Conservation (phyloP, 2,113 vertebrate genomes). For the Cepphus grylle region DNA sequence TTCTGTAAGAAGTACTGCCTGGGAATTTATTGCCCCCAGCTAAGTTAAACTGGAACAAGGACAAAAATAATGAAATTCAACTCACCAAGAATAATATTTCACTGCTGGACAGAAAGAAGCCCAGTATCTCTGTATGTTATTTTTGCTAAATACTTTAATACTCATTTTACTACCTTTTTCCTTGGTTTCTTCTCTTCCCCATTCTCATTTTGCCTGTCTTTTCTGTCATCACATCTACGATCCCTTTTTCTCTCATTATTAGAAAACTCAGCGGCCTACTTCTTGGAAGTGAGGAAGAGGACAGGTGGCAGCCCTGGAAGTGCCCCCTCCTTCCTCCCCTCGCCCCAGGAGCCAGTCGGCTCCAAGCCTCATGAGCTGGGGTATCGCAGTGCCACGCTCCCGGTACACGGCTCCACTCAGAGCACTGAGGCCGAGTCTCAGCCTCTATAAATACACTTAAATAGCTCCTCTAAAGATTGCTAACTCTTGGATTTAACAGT, state of each 20-base stretch:
- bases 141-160: background rate
- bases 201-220: background rate
- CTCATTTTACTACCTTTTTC: background rate
- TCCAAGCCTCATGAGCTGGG: background rate
- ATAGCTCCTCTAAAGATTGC: background rate
- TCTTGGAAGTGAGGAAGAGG: background rate
- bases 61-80: constrained; percentile 2
- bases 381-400: rapidly evolving
- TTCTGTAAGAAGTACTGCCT: background rate
- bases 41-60: background rate
- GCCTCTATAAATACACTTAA: background rate
- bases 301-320: background rate
- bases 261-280: background rate
- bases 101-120: background rate
- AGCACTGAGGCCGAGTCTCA: background rate
- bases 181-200: background rate
- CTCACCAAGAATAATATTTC: constrained; percentile 2
- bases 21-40: background rate
- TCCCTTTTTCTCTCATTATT: background rate
- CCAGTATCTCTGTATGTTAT: background rate
- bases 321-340: background rate
- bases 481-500: background rate
- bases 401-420: rapidly evolving
- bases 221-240: background rate
- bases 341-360: background rate